Conservation (phyloP, 2,797 vertebrate genomes). For the Tapirus indicus region DNA sequence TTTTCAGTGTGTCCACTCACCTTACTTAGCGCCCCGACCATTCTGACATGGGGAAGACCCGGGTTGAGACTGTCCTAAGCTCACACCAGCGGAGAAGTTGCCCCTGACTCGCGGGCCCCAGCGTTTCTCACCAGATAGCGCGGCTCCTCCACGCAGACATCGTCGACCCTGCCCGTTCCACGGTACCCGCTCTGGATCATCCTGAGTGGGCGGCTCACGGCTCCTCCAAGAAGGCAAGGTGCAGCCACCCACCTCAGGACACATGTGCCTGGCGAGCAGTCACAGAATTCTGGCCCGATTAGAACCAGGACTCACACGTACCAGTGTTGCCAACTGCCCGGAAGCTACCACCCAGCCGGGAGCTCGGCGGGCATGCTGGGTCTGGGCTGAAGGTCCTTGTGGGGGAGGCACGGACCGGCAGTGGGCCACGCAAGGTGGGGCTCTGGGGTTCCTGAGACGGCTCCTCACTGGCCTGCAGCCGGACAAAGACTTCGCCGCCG, state of each 20-base stretch:
- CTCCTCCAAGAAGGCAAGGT: not conserved
- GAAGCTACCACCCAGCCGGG: not conserved
- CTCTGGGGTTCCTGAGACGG: not conserved
- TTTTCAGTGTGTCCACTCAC: not conserved
- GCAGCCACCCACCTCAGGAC: not conserved
- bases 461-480: not conserved
- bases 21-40: not conserved
- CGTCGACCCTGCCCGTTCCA: too few species aligned
- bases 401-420: not conserved
- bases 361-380: not conserved
- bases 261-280: not conserved
- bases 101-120: not conserved
- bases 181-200: not conserved
- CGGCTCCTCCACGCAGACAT: not conserved
- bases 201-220: not conserved
- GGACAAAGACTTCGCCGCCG: not conserved
- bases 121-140: not conserved
- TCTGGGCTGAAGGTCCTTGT: not conserved
- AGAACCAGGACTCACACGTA: not conserved
- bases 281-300: not conserved
- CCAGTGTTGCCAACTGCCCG: not conserved
- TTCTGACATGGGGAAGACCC: not conserved
- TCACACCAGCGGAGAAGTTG: not conserved
- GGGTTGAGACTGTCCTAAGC: not conserved
- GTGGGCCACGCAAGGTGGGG: not conserved